These are phyloP conservation scores for Drosophila mayaguana DNA, from an alignment of 2,888 invertebrate genomes.

Conservation along the genomic window DNA sequence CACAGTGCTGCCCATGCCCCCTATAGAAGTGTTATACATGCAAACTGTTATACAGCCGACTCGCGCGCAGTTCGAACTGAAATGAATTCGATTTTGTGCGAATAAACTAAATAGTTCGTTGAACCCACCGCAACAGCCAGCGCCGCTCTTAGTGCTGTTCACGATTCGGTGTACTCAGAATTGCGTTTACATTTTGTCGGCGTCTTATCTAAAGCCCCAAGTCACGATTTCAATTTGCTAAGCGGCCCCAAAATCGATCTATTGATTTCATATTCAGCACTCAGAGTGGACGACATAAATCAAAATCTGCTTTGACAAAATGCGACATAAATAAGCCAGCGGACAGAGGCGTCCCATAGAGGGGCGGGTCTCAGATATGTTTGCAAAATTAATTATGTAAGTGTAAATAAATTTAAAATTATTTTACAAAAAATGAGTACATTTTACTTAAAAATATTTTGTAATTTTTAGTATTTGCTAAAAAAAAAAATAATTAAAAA, in stretches of 20 bases:
- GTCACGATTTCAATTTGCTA: conserved; percentile 82
- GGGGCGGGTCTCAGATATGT: no score
- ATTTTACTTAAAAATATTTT: no score
- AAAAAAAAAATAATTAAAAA: no score
- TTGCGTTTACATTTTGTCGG: conserved; percentile 39
- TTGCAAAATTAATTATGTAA: no score
- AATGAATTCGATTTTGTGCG: not conserved
- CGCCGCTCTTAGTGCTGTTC: not conserved
- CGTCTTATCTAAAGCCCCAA: conserved; percentile 77
- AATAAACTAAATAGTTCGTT: conserved; percentile 46
- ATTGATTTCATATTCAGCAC: conserved; percentile 80
- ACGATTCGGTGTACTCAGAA: conserved; percentile 39
- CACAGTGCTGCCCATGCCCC: conserved; percentile 5
- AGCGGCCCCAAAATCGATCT: conserved; percentile 66
- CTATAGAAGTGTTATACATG: not conserved
- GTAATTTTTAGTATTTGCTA: no score
- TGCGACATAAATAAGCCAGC: conserved; percentile 63
- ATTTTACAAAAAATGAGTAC: no score
- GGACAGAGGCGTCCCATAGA: conserved; percentile 20
- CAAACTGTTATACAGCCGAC: conserved; percentile 58
- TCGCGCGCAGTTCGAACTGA: conserved; percentile 29
- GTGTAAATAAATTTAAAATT: no score
- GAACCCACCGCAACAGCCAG: conserved; percentile 30
- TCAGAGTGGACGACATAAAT: conserved; percentile 77
- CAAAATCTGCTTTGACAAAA: conserved; percentile 62